Conservation (phyloP, 2,797 vertebrate species). For the Orestias chungarensis region DNA sequence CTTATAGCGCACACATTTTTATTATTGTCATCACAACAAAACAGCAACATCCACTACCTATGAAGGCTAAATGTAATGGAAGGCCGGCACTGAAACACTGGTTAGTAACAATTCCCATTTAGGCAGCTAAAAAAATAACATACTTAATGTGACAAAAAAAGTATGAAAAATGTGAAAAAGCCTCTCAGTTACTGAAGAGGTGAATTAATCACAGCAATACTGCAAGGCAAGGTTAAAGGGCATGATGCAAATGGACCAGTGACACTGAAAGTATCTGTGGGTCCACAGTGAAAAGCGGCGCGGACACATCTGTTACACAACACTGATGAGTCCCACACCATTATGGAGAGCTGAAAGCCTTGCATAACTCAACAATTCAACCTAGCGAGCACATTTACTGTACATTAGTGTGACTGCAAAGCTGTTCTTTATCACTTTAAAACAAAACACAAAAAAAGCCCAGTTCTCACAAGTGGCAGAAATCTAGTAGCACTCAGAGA, state of each 20-base stretch:
- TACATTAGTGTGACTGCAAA: conserved; percentile 71
- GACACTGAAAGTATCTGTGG: conserved; percentile 54
- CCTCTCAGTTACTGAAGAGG: conserved; percentile 58
- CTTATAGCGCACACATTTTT: neutral
- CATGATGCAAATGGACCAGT: conserved; percentile 62
- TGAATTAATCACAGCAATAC: conserved; percentile 51
- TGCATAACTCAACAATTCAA: conserved; percentile 76
- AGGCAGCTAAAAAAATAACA: conserved; percentile 39
- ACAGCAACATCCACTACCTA: neutral
- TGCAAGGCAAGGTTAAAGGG: conserved; percentile 48
- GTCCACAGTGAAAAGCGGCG: conserved; percentile 44
- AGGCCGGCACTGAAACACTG: neutral
- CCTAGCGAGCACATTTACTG: conserved; percentile 73
- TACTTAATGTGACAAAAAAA: conserved; percentile 9
- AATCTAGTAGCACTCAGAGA: conserved; percentile 74
- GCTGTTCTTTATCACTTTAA: conserved; percentile 73
- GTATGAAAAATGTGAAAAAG: conserved; percentile 27
- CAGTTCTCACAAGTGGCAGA: conserved; percentile 74
- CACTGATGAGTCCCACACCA: conserved; percentile 58
- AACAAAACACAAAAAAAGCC: conserved; percentile 59
- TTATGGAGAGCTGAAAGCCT: conserved; percentile 72
- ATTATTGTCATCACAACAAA: neutral
- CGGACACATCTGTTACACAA: conserved; percentile 68
- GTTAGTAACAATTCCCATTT: conserved; percentile 24
- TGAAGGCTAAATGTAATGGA: neutral